Conservation (phyloP, 2,888 invertebrate genomes). For the Drosophila multiciliata region DNA sequence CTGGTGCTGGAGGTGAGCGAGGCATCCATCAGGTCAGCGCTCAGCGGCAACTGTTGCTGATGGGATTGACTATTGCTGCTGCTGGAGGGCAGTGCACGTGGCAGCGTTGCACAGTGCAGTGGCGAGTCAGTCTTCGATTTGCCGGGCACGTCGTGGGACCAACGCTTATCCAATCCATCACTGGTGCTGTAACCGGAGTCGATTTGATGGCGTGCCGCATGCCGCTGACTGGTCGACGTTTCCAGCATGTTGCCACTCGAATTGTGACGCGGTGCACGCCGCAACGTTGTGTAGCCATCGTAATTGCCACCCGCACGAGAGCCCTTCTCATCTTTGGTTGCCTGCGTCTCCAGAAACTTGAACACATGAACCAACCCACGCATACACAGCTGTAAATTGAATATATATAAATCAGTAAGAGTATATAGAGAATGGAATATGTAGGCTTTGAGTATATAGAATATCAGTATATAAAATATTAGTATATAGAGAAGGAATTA, state of each 20-base stretch:
- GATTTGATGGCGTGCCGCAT: conserved; percentile 88
- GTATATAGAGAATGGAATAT: not conserved
- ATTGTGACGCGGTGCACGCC: conserved; percentile 83
- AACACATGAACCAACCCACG: conserved; percentile 97
- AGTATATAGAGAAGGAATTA: not conserved
- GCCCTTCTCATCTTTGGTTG: conserved; percentile 88
- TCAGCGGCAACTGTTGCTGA: conserved; percentile 49
- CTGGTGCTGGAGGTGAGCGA: conserved; percentile 81
- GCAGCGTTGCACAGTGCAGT: conserved; percentile 73
- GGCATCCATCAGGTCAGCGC: conserved; percentile 80
- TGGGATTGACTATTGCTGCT: conserved; percentile 22
- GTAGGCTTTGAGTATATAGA: not conserved
- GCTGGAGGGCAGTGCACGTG: conserved; percentile 69
- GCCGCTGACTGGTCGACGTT: conserved; percentile 66
- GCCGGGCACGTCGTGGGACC: conserved; percentile 90
- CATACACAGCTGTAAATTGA: conserved; percentile 87
- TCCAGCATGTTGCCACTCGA: conserved; percentile 82
- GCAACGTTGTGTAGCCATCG: conserved; percentile 84
- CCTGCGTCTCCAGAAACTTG: conserved; percentile 96
- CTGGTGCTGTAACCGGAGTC: conserved; percentile 96
- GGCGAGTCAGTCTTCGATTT: conserved; percentile 84
- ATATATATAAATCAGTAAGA: not conserved
- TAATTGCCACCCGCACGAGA: conserved; percentile 83
- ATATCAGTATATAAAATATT: not conserved
- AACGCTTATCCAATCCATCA: conserved; percentile 92